A percentile compares a stretch with the other conserved stretches of the same genome.
These are phyloP conservation scores for Stomatorhinus walkeri DNA, from an alignment of 2,797 vertebrate species.

Conservation along the genomic window DNA sequence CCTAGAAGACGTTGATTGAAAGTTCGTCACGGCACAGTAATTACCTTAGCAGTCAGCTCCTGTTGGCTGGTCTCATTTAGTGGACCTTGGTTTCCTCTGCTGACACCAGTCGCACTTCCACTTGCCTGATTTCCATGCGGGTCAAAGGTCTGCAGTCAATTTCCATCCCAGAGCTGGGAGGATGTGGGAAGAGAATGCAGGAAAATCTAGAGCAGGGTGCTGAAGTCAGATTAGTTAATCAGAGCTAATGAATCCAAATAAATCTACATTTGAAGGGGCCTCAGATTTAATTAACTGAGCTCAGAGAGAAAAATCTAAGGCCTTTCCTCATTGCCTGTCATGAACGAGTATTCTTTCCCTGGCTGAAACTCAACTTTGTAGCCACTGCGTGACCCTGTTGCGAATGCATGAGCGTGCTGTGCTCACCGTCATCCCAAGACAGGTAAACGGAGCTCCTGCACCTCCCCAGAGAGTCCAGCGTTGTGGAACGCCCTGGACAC, in stretches of 20 bases:
- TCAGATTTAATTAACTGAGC: conserved; percentile 7
- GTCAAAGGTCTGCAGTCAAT: conserved; percentile 1
- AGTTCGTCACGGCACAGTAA: neutral
- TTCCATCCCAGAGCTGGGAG: neutral
- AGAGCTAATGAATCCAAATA: conserved; percentile 31
- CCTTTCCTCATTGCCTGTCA: neutral
- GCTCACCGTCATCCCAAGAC: neutral
- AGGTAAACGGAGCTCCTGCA: neutral
- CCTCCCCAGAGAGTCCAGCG: neutral
- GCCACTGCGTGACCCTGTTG: neutral
- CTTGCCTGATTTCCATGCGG: neutral
- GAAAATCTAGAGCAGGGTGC: neutral
- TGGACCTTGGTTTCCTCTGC: neutral
- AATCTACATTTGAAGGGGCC: conserved; percentile 19
- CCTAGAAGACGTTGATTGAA: neutral
- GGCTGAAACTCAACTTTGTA: neutral
- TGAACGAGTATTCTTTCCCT: neutral
- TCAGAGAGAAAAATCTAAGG: neutral
- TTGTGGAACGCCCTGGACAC: neutral
- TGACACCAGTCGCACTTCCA: neutral
- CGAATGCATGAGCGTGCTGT: neutral
- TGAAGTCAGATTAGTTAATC: conserved; percentile 22
- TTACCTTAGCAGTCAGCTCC: neutral
- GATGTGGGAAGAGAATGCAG: neutral
- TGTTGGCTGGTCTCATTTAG: neutral